Evolutionary conservation across 2,888 invertebrate species (phyloP), one percentile per base, ranked within the genome.

Genomic region (Ochropleura leucogaster): DNA sequence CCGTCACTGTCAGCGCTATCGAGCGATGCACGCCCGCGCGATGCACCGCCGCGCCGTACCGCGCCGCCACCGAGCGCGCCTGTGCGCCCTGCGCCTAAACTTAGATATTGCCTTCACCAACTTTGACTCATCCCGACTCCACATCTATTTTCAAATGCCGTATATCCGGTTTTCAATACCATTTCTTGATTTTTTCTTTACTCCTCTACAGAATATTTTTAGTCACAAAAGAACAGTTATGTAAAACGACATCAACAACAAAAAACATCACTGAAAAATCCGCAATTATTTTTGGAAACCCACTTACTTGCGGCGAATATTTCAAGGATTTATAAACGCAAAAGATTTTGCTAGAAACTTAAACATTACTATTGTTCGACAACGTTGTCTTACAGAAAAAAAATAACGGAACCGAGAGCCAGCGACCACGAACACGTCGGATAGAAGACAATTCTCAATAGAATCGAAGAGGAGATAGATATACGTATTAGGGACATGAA

Each of bases 61-160:
- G 85, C 85, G 71, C 85, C 79, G 83, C 73, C 51, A 20, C 70
- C 79, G 76, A 87, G 78, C 85, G 87, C 88, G 81, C 88, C 80
- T 80, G 73, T 80, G 75, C 79, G 74, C 79, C 92, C 93, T 72
- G 72, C 74, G 72, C 81, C 92, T 93, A 94, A 95, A 95, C 94
- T 94, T 95, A 94, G 95, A 94, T 95, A 95, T 95, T 94, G 93
- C 94, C 94, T 94, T 94, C 92, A 94, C 93, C 91, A 94, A 95
- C 92, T 95, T 94, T 92, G 93, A 94, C 94, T 93, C 93, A 94
- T 94, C 93, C 90, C 91, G 89, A 87, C 87, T 84, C 83, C 85
- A 85, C 88, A 87, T 90, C 90, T 93, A 90, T 93, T 92, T 91
- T 88, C 87, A 90, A 90, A 86, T 89, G 72, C 77, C 69, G 74